phyloP scores from a whole-genome alignment of 2,113 vertebrate genomes.

The Heteronetta atricapilla region DNA sequence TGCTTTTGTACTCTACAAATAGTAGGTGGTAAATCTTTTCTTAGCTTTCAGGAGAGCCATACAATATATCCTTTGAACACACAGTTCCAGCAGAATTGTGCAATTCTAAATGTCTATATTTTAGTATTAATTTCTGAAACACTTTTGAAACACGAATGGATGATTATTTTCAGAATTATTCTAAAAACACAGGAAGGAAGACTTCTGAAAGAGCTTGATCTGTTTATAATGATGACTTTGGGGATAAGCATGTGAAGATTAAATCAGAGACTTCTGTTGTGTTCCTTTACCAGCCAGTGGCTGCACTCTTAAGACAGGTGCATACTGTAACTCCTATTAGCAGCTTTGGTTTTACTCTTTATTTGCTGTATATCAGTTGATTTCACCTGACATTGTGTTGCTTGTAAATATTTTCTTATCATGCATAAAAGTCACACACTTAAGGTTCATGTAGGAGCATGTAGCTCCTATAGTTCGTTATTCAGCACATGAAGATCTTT shows the following conservation, averaged over 20 bases:
- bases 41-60: background rate
- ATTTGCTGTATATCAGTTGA: background rate
- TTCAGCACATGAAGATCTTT: background rate
- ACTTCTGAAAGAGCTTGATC: background rate
- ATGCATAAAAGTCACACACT: rapidly evolving
- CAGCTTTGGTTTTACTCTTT: background rate
- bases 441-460: rapidly evolving
- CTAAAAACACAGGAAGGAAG: background rate
- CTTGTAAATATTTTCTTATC: background rate
- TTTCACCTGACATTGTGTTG: background rate
- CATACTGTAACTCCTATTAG: background rate
- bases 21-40: background rate
- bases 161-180: background rate
- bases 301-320: background rate
- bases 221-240: background rate
- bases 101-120: background rate
- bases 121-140: background rate
- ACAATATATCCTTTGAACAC: background rate
- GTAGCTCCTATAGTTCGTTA: background rate
- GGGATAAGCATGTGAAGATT: background rate
- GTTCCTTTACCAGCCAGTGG: background rate
- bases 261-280: background rate
- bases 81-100: background rate
- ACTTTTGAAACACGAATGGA: background rate
- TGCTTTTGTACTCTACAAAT: background rate